phyloP scores from a whole-genome alignment of 2,888 invertebrate genomes.

The Epinotia bilunana region DNA sequence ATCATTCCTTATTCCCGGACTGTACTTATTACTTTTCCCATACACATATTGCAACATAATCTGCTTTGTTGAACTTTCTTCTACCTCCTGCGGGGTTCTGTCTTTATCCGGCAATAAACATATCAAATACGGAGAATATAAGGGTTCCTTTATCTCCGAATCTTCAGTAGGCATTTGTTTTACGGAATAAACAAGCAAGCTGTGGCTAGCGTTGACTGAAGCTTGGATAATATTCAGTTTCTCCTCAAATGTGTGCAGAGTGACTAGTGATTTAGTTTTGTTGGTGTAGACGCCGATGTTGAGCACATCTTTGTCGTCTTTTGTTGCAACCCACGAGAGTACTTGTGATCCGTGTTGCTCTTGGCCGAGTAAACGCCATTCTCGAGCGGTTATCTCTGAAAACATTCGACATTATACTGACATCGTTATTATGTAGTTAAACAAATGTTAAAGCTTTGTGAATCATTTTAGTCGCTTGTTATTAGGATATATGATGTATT shows the following conservation, averaged over 20 bases:
- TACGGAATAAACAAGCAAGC: slow-evolving; percentile 87
- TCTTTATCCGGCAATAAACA: slow-evolving; percentile 80
- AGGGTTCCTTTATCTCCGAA: slow-evolving; percentile 63
- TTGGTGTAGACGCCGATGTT: slow-evolving; percentile 86
- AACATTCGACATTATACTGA: slow-evolving; percentile 39
- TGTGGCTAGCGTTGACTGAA: slow-evolving; percentile 88
- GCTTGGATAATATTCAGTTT: slow-evolving; percentile 91
- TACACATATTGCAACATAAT: slow-evolving; percentile 92
- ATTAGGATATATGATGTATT: background rate
- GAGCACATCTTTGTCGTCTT: slow-evolving; percentile 62
- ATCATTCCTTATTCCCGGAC: slow-evolving; percentile 83
- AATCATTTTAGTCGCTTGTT: background rate
- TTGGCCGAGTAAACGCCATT: slow-evolving; percentile 92
- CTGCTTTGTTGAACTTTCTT: slow-evolving; percentile 87
- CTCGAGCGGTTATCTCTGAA: slow-evolving; percentile 86
- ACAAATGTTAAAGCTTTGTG: background rate
- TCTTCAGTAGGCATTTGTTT: slow-evolving; percentile 79
- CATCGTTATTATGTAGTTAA: background rate
- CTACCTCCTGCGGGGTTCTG: slow-evolving; percentile 66
- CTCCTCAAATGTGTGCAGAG: slow-evolving; percentile 86
- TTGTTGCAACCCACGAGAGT: slow-evolving; percentile 86
- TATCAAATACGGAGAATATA: slow-evolving; percentile 87
- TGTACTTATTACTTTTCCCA: slow-evolving; percentile 82
- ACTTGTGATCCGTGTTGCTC: slow-evolving; percentile 90
- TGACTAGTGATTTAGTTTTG: slow-evolving; percentile 83